Base-by-base conservation (phyloP, 2,113 vertebrate genomes). In the Aphyosemion australe region DNA sequence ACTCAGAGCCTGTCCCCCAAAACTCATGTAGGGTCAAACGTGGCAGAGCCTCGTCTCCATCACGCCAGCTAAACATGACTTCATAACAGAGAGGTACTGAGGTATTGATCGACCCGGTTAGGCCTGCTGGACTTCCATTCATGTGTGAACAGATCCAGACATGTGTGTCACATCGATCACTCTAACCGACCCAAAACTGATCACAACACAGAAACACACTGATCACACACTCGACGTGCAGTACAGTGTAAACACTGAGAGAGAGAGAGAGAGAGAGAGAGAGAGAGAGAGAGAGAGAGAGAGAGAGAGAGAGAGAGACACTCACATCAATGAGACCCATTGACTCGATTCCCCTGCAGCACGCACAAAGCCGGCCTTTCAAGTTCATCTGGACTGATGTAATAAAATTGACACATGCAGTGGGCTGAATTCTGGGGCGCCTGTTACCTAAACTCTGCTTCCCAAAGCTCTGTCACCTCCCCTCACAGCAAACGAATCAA, bases 321-420 rank as follows among this genome's bases (percentile, higher is more conserved):
- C 65, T 52, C 65, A 73, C 78, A 81, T 59, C 76, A 76, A 63
- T 84, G 78, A 78, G 55, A 68, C 63, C 76, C 67, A 82, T 80
- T 85, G 65, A 86, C 61, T 62, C 59, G 4, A 37, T 39, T 63
- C 48, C 72, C 65, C 66, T 66, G 59, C 41, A 65, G 56, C 11
- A 53, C 18, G 15, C 65, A 80, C 74, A 82, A 80, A 82, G 74
- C 72, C 37, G n/a, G 50, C 74, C 76, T 84, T 81, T 86, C 84
- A 86, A 58, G 65, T 79, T 83, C 84, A 83, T 86, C 80, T 82
- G 78, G 70, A 72, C 84, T 84, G 82, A 78, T 86, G 84, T 83
- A 79, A 88, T 81, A 85, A 83, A 74, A 83, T 77, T 77, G 86
- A 88, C 82, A 84, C 86, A 73, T 83, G 79, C 55, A 83, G 77